Base-by-base conservation (phyloP, 2,797 vertebrate genomes). In the Coreius guichenoti region DNA sequence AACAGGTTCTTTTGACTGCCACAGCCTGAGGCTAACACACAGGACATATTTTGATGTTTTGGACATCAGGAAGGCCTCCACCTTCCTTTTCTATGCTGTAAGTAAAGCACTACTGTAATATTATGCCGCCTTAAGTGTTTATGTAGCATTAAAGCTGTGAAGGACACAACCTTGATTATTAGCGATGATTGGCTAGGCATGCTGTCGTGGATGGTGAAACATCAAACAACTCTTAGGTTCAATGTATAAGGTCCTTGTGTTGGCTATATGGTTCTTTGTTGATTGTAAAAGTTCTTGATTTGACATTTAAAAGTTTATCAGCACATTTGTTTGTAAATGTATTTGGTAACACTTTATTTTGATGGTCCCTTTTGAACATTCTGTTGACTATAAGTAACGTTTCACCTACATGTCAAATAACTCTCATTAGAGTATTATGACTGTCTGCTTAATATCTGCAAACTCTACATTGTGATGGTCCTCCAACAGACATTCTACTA, bases 11-110 rank as follows among this genome's bases (percentile, higher is more conserved):
- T 67, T 43, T 7, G 73, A 83, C 61, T 78, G 61, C 39, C 39
- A 26, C 31, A 68, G 65, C 65, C 85, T 58, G 33, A 67, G 85
- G 76, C 80, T 11, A 31, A 70, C 73, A 39, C 76, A 67, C 45
- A 75, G 74, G 80, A 91, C 91, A 89, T 90, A 92, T 92, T 73
- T 92, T 90, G 92, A 12, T 91, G 92, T 90, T 93, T 88, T 88
- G 91, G 68, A 90, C 91, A 91, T 86, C 17, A n/a, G 88, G 92
- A 87, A 90, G 54, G 91, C 79, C 81, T 29, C 14, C 51, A 43
- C 79, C 58, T 81, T 39, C 13, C 8, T 85, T n/a, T 78, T 45
- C 14, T 75, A 61, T 12, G n/a, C 80, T 58, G 36, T 29, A 31
- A 61, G 81, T 45, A 33, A 73, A 47, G 36, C 36, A 74, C 39